These are phyloP conservation scores for Coenobita brevimanus DNA, from an alignment of 1,140 invertebrate species.

Conservation along the genomic window DNA sequence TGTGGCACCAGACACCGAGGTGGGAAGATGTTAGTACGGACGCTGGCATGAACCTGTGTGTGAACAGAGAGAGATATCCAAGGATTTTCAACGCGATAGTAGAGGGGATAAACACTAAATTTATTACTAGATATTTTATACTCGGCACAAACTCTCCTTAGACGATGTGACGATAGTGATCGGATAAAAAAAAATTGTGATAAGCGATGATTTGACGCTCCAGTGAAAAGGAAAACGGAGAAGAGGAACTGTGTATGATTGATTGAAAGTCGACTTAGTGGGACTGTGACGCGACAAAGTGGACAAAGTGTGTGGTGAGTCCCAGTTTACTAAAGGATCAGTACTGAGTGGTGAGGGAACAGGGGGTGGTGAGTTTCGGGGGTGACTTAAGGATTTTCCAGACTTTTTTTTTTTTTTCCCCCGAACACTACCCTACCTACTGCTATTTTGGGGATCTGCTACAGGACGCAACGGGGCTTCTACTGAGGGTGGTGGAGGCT, in stretches of 20 bases:
- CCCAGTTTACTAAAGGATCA: too few species aligned
- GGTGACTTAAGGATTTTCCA: too few species aligned
- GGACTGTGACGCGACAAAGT: neutral
- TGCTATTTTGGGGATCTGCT: neutral
- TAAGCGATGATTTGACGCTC: neutral
- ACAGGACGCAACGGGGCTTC: conserved; percentile 16
- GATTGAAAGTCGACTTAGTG: neutral
- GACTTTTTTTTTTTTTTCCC: too few species aligned
- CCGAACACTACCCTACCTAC: neutral
- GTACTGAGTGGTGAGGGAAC: too few species aligned
- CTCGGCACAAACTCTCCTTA: neutral
- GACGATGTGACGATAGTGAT: neutral
- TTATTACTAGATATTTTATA: neutral
- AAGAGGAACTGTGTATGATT: neutral
- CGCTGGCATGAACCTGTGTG: neutral
- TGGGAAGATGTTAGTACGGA: neutral
- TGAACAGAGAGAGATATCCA: neutral
- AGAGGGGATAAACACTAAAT: neutral
- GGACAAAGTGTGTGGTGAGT: too few species aligned
- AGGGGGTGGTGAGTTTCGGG: too few species aligned
- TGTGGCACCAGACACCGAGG: conserved; percentile 14
- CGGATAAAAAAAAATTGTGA: neutral
- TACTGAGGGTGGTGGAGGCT: conserved; percentile 15
- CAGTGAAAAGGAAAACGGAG: neutral
- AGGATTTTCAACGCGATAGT: neutral